These are phyloP conservation scores for Yasuhikotakia modesta DNA, from an alignment of 2,797 vertebrate species.

Conservation along the genomic window DNA sequence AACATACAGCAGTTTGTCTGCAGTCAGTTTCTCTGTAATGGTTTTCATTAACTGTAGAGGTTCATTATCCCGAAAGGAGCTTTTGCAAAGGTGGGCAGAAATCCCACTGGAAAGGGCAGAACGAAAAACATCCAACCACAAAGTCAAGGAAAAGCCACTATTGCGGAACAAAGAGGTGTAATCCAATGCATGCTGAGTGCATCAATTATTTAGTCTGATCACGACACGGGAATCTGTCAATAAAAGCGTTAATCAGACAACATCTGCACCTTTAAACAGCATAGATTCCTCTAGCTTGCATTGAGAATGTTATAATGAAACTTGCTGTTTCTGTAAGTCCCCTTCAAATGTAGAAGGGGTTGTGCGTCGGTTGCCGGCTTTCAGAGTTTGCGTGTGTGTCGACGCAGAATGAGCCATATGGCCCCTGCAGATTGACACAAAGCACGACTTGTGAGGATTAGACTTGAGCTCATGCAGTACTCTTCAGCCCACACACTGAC, in stretches of 20 bases:
- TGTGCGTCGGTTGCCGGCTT: not conserved
- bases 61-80: constrained; percentile 8
- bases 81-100: constrained; percentile 7
- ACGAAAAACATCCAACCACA: constrained; percentile 20
- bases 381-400: constrained; percentile 28
- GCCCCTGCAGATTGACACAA: constrained; percentile 43
- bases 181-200: constrained; percentile 5
- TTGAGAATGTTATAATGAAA: constrained; percentile 3
- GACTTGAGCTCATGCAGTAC: constrained; percentile 25
- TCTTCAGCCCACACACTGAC: constrained; percentile 11
- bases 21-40: not conserved
- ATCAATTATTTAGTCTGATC: constrained; percentile 46
- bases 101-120: not conserved
- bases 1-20: not conserved
- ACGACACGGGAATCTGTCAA: constrained; percentile 38
- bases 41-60: constrained; percentile 26
- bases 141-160: constrained; percentile 22
- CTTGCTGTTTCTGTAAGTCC: constrained; percentile 14
- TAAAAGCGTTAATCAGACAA: constrained; percentile 22
- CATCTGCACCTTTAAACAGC: not conserved
- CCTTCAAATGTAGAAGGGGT: constrained; percentile 31
- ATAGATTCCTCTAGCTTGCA: not conserved
- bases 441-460: constrained; percentile 47
- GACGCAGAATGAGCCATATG: constrained; percentile 45
- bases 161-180: constrained; percentile 12